phyloP scores from a whole-genome alignment of 2,888 invertebrate genomes.

The Pogonocherus hispidulus region DNA sequence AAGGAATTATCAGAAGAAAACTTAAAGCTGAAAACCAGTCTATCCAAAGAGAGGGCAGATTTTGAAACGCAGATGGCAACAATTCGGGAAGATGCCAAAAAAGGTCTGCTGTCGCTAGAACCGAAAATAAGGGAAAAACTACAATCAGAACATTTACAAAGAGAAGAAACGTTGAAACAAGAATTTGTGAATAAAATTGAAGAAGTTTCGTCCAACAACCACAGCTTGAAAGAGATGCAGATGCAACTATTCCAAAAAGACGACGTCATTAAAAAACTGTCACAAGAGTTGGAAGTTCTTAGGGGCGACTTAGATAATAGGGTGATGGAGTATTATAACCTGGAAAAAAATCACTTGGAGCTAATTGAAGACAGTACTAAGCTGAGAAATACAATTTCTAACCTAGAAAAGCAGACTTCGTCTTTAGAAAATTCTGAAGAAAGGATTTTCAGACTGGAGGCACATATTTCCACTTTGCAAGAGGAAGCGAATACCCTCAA shows the following conservation, averaged over 20 bases:
- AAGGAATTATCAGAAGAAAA: slow-evolving; percentile 44
- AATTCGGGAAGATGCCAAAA: slow-evolving; percentile 68
- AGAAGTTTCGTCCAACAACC: slow-evolving; percentile 52
- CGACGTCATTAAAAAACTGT: slow-evolving; percentile 64
- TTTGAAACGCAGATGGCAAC: slow-evolving; percentile 69
- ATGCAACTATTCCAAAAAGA: slow-evolving; percentile 70
- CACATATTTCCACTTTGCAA: slow-evolving; percentile 52
- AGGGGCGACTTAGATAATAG: slow-evolving; percentile 47
- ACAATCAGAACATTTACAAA: slow-evolving; percentile 51
- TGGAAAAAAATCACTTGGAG: slow-evolving; percentile 62
- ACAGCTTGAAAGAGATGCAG: slow-evolving; percentile 67
- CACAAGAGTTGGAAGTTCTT: slow-evolving; percentile 48
- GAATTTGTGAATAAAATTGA: slow-evolving; percentile 59
- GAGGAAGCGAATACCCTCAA: slow-evolving; percentile 48
- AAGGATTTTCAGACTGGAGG: slow-evolving; percentile 50
- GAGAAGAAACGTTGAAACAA: slow-evolving; percentile 52
- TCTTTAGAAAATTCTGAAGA: slow-evolving; percentile 43
- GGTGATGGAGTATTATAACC: slow-evolving; percentile 52
- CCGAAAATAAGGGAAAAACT: slow-evolving; percentile 59
- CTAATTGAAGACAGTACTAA: slow-evolving; percentile 59
- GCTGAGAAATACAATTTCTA: slow-evolving; percentile 46
- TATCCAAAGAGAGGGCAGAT: slow-evolving; percentile 66
- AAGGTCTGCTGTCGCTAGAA: slow-evolving; percentile 61
- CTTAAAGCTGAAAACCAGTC: slow-evolving; percentile 39
- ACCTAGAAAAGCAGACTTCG: slow-evolving; percentile 50